Evolutionary conservation across 2,113 vertebrate genomes (phyloP), one percentile per base, ranked within the genome.

Genomic region (Oncorhynchus mykiss): DNA sequence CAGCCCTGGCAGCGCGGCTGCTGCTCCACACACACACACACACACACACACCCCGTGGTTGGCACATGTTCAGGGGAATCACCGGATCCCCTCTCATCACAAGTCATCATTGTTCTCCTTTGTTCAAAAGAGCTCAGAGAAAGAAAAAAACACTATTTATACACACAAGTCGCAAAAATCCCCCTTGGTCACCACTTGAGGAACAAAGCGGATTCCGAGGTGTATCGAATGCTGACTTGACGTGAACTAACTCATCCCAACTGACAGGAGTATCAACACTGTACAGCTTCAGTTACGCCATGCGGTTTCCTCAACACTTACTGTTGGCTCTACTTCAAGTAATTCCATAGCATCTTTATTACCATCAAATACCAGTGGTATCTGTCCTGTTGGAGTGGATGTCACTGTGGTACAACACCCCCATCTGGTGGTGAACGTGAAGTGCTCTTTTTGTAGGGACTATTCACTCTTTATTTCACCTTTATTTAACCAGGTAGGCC

Each of bases 51-150:
- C 77, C 62, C 49, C 57, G 68, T 62, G 60, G 75, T 82, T 87
- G 86, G 81, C 89, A 83, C 62, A 62, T 6, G 18, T 54, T 7
- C 51, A 13, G 25, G 22, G 22, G 57, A 82, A 78, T 67, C 80
- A 78, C 67, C 62, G 5, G 45, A 29, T 24, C 67, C 16, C 51
- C 16, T 54, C 51, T 54, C 51, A 54, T 82, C 80, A 90, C 80
- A 88, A 82, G 77, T 80, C 72, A 4, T 78, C 88, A 85, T 90
- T 91, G 87, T 91, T 91, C 85, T 87, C 76, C 62, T 78, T 82
- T 74, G 62, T 80, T 84, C 45, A 20, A 24, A 70, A 70, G 11
- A 5, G n/a, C 65, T 67, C 65, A 29, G 12, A 29, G 24, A 25
- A 80, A 71, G 62, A 76, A 25, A 54, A 22, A n/a, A 39, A 29